These are phyloP conservation scores for Nerophis ophidion DNA, from an alignment of 2,113 vertebrate genomes.

Conservation along the genomic window DNA sequence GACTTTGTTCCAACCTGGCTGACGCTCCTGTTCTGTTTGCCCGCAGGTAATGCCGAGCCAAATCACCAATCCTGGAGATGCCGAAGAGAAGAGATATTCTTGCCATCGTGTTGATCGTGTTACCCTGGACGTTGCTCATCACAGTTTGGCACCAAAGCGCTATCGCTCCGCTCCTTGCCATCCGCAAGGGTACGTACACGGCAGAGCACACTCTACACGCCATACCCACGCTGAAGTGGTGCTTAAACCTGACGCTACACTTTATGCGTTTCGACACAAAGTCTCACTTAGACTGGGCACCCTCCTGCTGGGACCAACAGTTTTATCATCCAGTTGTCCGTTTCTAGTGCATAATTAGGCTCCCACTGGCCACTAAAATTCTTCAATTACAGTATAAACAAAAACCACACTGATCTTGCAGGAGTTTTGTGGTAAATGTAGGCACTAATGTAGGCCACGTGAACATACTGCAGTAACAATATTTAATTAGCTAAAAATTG, in stretches of 20 bases:
- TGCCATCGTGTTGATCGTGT: constrained; percentile 96
- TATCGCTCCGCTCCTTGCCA: constrained; percentile 87
- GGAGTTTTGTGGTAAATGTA: neutral
- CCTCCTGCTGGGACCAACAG: constrained; percentile 24
- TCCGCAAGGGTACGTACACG: constrained; percentile 85
- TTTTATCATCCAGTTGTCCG: constrained; percentile 22
- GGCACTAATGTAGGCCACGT: too few species aligned
- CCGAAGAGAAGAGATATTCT: constrained; percentile 99
- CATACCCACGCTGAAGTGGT: constrained; percentile 30
- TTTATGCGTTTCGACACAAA: constrained; percentile 37
- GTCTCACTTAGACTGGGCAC: constrained; percentile 24
- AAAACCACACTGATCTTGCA: neutral
- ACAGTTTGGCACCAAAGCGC: constrained; percentile 99
- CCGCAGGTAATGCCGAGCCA: constrained; percentile 93
- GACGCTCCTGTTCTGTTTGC: neutral
- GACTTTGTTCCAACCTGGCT: neutral
- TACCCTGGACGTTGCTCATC: constrained; percentile 98
- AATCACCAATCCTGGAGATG: constrained; percentile 97
- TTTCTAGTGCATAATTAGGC: constrained; percentile 1
- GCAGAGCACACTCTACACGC: constrained; percentile 30
- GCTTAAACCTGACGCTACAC: constrained; percentile 39
- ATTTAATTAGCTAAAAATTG: too few species aligned
- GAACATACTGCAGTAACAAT: too few species aligned
- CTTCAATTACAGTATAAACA: neutral
- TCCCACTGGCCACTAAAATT: neutral